phyloP scores from a whole-genome alignment of 2,113 vertebrate species.

The Tapirus terrestris region DNA sequence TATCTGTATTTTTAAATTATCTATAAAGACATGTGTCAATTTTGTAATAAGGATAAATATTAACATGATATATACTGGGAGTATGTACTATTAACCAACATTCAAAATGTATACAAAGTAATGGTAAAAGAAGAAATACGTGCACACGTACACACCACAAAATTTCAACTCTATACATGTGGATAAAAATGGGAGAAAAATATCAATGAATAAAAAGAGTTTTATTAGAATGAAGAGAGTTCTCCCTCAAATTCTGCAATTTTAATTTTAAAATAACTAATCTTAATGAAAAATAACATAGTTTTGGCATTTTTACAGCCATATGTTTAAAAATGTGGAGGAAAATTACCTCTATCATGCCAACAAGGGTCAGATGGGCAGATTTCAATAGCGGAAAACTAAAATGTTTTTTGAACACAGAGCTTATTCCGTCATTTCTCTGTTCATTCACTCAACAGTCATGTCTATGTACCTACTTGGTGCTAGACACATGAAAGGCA shows the following conservation, averaged over 20 bases:
- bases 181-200: not conserved
- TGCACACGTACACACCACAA: not conserved
- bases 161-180: not conserved
- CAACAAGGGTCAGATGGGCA: not conserved
- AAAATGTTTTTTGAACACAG: not conserved
- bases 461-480: not conserved
- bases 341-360: not conserved
- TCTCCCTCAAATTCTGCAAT: not conserved
- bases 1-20: not conserved
- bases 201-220: not conserved
- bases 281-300: not conserved
- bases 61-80: not conserved
- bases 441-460: not conserved
- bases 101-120: not conserved
- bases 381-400: not conserved
- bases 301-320: not conserved
- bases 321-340: not conserved
- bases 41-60: not conserved
- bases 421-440: not conserved
- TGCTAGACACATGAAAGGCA: not conserved
- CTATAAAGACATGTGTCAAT: not conserved
- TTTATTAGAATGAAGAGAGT: not conserved
- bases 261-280: conserved; percentile 30
- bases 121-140: not conserved
- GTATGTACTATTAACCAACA: not conserved